phyloP scores from a whole-genome alignment of 1,140 invertebrate species.

The Dufourea novaeangliae region DNA sequence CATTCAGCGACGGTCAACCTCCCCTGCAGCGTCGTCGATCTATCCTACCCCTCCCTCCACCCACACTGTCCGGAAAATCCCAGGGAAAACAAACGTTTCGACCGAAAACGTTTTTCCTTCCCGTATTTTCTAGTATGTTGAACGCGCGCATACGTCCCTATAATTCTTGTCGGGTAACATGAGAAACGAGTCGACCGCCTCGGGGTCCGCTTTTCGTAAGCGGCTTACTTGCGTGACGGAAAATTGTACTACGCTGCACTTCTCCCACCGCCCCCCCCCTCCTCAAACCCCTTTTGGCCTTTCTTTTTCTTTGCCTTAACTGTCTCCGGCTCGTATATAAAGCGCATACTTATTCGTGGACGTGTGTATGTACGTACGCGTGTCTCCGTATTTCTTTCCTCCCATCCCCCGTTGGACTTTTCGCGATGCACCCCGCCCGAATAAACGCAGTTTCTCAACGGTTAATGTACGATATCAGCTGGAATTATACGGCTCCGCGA shows the following conservation, averaged over 20 bases:
- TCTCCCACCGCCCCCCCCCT: conserved; percentile 21
- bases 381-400: not conserved
- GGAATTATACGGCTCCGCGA: conserved; percentile 40
- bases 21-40: not conserved
- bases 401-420: too few relatives aligned
- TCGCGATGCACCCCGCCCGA: conserved; percentile 31
- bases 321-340: conserved; percentile 51
- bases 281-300: conserved; percentile 8
- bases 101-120: conserved; percentile 54
- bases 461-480: conserved; percentile 47
- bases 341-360: conserved; percentile 15
- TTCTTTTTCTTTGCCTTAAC: conserved; percentile 60
- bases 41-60: too few relatives aligned
- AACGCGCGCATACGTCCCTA: conserved; percentile 64
- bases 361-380: not conserved
- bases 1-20: not conserved
- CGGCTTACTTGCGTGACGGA: conserved; percentile 72
- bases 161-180: conserved; percentile 66
- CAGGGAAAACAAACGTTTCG: conserved; percentile 64
- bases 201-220: conserved; percentile 71
- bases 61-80: conserved; percentile 29
- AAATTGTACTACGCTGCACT: conserved; percentile 67
- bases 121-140: conserved; percentile 41
- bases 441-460: conserved; percentile 53
- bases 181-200: conserved; percentile 68